Conservation (phyloP, 2,888 invertebrate genomes). For the Aricia artaxerxes region DNA sequence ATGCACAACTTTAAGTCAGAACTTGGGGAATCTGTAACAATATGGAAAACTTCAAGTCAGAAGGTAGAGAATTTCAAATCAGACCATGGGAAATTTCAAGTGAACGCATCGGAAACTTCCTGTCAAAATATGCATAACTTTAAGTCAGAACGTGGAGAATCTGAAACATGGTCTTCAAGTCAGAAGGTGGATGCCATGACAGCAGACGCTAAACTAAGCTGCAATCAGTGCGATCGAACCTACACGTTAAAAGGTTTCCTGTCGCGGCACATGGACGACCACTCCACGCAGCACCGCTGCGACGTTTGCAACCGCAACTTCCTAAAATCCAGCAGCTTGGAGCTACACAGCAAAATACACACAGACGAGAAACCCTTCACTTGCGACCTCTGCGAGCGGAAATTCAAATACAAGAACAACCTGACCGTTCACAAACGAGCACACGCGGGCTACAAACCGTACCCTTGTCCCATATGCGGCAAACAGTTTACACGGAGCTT, state of each 20-base stretch:
- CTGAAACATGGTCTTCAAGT: not conserved
- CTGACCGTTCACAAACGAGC: not conserved
- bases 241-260: not conserved
- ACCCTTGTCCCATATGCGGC: not conserved
- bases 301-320: not conserved
- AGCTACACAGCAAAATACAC: not conserved
- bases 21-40: not conserved
- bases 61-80: not conserved
- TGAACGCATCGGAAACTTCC: not conserved
- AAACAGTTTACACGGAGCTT: conserved; percentile 6
- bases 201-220: not conserved
- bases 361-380: not conserved
- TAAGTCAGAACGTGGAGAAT: not conserved
- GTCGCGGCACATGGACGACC: not conserved
- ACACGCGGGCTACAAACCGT: not conserved
- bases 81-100: not conserved
- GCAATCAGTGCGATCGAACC: not conserved
- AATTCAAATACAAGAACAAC: not conserved
- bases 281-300: not conserved
- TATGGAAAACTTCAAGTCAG: not conserved
- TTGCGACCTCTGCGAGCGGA: conserved; percentile 3
- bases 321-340: not conserved
- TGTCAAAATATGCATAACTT: not conserved
- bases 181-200: not conserved
- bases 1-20: too few species aligned